Percentiles rank a stretch among this genome's conserved stretches.
Conservation (phyloP, 2,113 vertebrate species). For the Lepisosteus oculatus region DNA sequence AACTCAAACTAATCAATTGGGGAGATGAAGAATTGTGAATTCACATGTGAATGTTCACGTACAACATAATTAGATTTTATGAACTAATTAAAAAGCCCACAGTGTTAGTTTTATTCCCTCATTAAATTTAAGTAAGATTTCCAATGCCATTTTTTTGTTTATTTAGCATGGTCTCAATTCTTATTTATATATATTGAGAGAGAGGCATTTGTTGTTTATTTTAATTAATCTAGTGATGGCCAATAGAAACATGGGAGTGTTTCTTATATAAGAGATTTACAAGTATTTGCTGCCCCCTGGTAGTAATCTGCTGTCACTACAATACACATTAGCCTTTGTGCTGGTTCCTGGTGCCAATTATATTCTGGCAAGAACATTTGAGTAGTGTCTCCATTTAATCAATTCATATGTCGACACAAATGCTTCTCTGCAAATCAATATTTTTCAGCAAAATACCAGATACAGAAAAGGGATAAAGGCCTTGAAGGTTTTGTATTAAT, state of each 20-base stretch:
- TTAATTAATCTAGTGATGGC: no score
- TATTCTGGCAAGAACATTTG: neutral
- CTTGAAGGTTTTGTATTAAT: neutral
- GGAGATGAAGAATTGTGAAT: no score
- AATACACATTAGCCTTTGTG: neutral
- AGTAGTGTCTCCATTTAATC: neutral
- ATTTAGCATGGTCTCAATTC: conserved; percentile 56
- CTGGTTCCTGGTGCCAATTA: neutral
- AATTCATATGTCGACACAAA: neutral
- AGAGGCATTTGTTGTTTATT: conserved; percentile 41
- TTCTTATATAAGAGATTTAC: conserved; percentile 18
- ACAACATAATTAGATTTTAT: conserved; percentile 44
- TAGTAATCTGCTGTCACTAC: conserved; percentile 31
- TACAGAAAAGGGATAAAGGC: no score
- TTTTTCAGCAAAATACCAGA: no score
- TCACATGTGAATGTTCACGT: neutral
- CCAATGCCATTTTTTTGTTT: conserved; percentile 48
- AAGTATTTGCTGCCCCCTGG: conserved; percentile 64
- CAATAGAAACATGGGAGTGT: no score
- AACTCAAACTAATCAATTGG: no score
- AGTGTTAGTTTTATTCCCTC: conserved; percentile 28
- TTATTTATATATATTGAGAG: conserved; percentile 61
- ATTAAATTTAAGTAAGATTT: conserved; percentile 48
- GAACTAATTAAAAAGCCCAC: conserved; percentile 58
- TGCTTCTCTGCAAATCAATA: neutral